A percentile compares a stretch with the other conserved stretches of the same genome.
Evolutionary conservation across 23 tunicate species (phyloP).

Genomic region (Trididemnum miniatum): DNA sequence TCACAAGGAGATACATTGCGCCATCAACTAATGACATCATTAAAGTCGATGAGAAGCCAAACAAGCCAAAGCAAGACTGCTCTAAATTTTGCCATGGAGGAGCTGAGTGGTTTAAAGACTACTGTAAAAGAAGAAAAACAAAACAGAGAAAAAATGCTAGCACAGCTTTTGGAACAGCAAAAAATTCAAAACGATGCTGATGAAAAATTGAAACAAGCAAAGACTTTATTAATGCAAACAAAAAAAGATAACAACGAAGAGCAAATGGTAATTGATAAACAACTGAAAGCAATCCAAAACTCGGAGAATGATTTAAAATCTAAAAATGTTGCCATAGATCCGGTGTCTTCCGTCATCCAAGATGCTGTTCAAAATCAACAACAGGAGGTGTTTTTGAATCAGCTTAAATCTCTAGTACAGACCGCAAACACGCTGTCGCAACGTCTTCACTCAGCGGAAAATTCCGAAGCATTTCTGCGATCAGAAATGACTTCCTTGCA

Average conservation of each 20-base stretch:
- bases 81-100: constrained; percentile 30
- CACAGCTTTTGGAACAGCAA: neutral
- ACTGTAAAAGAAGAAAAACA: neutral
- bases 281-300: neutral
- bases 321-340: too few species aligned
- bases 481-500: too few species aligned
- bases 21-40: constrained; percentile 48
- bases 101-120: constrained; percentile 15
- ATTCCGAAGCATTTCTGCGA: too few species aligned
- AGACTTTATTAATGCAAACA: neutral
- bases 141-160: neutral
- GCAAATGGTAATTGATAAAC: neutral
- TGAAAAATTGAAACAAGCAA: neutral
- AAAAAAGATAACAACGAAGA: neutral
- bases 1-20: constrained; percentile 54
- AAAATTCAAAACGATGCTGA: neutral
- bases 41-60: constrained; percentile 42
- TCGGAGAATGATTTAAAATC: neutral
- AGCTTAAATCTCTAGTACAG: too few species aligned
- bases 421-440: too few species aligned
- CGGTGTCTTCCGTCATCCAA: neutral
- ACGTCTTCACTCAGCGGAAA: too few species aligned
- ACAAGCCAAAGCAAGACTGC: constrained; percentile 19
- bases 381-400: too few species aligned
- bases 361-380: neutral